These are phyloP conservation scores for Bombus difficillimus DNA, from an alignment of 1,140 invertebrate genomes.

Conservation along the genomic window DNA sequence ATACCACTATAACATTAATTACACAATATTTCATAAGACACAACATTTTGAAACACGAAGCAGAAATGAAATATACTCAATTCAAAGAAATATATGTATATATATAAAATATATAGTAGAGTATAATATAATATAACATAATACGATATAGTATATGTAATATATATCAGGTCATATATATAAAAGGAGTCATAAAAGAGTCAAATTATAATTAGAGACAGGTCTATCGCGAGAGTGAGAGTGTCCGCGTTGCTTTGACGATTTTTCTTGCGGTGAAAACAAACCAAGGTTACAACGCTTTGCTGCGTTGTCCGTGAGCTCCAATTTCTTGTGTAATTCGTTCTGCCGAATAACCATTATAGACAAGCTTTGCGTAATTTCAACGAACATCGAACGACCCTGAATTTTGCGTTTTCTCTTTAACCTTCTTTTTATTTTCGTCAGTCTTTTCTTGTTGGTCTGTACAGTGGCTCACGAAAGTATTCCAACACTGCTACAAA, in stretches of 20 bases:
- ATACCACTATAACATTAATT: not conserved
- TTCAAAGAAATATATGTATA: too few relatives aligned
- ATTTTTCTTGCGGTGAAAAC: slow-evolving; percentile 67
- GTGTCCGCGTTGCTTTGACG: slow-evolving; percentile 55
- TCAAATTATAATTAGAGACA: not conserved
- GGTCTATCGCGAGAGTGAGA: slow-evolving; percentile 58
- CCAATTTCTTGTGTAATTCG: slow-evolving; percentile 55
- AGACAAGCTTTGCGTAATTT: slow-evolving; percentile 33
- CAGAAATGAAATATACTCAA: too few relatives aligned
- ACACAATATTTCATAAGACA: too few relatives aligned
- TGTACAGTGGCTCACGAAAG: too few relatives aligned
- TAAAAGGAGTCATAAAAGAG: too few relatives aligned
- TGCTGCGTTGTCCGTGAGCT: slow-evolving; percentile 46
- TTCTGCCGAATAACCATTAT: slow-evolving; percentile 1
- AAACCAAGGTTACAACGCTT: slow-evolving; percentile 64
- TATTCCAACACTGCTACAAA: too few relatives aligned
- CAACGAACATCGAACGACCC: not conserved
- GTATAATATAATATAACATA: too few relatives aligned
- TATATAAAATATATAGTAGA: too few relatives aligned
- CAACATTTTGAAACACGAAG: too few relatives aligned
- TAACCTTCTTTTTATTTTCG: not conserved
- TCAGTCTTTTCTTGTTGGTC: too few relatives aligned
- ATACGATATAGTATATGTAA: too few relatives aligned
- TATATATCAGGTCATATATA: too few relatives aligned
- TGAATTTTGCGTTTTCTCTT: not conserved